Evolutionary conservation across 2,888 invertebrate species (phyloP).

Genomic region (Drosophila mercatorum): DNA sequence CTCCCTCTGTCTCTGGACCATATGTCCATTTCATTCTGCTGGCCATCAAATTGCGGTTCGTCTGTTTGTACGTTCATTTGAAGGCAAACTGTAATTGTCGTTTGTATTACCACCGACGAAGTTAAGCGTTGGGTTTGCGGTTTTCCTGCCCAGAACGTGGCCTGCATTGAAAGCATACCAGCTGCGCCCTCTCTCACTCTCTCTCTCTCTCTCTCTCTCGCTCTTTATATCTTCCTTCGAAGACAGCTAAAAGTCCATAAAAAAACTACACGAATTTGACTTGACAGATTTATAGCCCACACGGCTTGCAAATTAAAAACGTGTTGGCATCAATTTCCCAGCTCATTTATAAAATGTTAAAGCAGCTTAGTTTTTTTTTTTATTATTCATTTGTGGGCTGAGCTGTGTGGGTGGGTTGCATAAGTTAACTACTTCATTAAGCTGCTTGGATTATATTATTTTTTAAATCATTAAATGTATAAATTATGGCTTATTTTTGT

Average conservation of each 20-base stretch:
- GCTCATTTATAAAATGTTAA: constrained; percentile 35
- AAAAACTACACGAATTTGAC: constrained; percentile 49
- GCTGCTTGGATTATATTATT: background rate
- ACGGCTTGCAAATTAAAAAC: constrained; percentile 60
- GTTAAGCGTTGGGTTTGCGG: constrained; percentile 56
- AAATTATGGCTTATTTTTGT: background rate
- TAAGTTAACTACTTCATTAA: background rate
- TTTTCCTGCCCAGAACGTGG: constrained; percentile 55
- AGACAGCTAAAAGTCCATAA: constrained; percentile 45
- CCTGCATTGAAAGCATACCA: constrained; percentile 24
- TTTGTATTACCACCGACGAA: constrained; percentile 68
- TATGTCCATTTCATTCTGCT: constrained; percentile 29
- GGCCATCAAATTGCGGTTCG: constrained; percentile 65
- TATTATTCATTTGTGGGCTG: background rate
- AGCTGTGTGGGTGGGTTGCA: background rate
- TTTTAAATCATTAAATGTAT: background rate
- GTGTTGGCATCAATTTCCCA: constrained; percentile 54
- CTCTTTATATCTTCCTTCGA: background rate
- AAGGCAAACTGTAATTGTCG: constrained; percentile 76
- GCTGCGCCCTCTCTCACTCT: background rate
- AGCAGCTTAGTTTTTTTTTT: background rate
- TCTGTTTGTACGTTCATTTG: constrained; percentile 68
- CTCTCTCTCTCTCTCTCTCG: background rate
- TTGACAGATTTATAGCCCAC: constrained; percentile 54
- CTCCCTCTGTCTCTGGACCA: background rate